Percentiles rank a stretch among this genome's conserved stretches.
Conservation (phyloP, 2,888 invertebrate genomes). For the Liopterus haemorrhoidalis region DNA sequence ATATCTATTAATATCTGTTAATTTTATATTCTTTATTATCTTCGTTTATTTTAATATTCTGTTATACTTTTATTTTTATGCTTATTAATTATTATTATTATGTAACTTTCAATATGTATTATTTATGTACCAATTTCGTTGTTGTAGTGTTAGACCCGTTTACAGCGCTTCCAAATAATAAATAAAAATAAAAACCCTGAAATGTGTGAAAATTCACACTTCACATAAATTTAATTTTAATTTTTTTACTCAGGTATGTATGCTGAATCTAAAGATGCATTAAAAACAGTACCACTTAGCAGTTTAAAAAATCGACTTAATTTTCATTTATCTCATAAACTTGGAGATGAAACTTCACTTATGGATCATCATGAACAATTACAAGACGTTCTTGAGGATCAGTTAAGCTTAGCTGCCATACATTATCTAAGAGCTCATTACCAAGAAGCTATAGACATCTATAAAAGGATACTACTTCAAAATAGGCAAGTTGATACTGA, state of each 20-base stretch:
- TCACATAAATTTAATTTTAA: no score
- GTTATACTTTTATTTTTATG: no score
- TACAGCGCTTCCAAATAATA: no score
- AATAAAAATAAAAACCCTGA: conserved; percentile 11
- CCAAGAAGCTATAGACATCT: conserved; percentile 97
- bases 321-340: conserved; percentile 91
- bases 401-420: conserved; percentile 90
- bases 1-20: no score
- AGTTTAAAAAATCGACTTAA: conserved; percentile 68
- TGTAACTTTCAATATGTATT: no score
- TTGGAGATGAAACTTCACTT: conserved; percentile 78
- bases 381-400: conserved; percentile 87
- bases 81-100: no score
- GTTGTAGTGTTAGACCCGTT: no score
- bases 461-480: conserved; percentile 85
- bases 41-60: no score
- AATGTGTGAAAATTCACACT: no score
- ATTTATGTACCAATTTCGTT: no score
- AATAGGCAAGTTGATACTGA: conserved; percentile 61
- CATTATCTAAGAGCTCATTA: conserved; percentile 95
- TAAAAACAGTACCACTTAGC: conserved; percentile 57
- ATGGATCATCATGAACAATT: conserved; percentile 79
- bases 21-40: no score
- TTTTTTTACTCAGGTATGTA: conserved; percentile 61
- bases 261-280: conserved; percentile 61